Percentiles rank a stretch among this genome's conserved stretches.
These are phyloP conservation scores for Zootoca vivipara DNA, from an alignment of 2,113 vertebrate species.

Conservation along the genomic window DNA sequence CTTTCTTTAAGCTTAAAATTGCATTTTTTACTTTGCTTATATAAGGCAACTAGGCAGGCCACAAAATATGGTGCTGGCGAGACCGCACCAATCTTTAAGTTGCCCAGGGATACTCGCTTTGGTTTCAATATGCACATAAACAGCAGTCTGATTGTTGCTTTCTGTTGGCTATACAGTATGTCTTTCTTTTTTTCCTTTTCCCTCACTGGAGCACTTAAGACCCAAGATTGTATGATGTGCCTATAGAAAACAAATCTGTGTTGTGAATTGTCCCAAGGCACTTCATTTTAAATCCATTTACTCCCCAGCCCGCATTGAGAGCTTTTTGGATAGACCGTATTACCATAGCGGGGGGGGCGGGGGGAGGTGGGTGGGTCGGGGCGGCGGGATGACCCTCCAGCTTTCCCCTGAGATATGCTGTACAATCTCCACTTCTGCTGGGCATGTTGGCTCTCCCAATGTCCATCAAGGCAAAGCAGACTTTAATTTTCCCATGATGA, in stretches of 20 bases:
- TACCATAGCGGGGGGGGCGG: background rate
- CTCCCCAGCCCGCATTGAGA: background rate
- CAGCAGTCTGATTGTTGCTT: background rate
- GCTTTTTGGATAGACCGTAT: background rate
- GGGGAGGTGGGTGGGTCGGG: too few relatives aligned
- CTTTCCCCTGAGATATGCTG: background rate
- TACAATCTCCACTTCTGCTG: background rate
- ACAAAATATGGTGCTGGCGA: background rate
- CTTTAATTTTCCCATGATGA: background rate
- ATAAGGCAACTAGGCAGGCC: too few relatives aligned
- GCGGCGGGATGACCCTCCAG: background rate
- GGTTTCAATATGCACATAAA: too few relatives aligned
- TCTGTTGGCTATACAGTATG: conserved; percentile 37
- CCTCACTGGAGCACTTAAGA: conserved; percentile 25
- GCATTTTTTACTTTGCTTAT: too few relatives aligned
- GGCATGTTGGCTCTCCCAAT: background rate
- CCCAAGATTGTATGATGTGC: background rate
- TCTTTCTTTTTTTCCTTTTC: background rate
- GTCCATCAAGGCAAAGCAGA: background rate
- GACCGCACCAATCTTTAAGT: background rate
- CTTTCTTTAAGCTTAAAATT: too few relatives aligned
- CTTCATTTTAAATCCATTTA: background rate
- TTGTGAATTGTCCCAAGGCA: conserved; percentile 22
- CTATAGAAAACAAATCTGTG: conserved; percentile 18
- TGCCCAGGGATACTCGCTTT: background rate